Evolutionary conservation across 2,113 vertebrate species (phyloP).

Genomic region (Speoplatyrhinus poulsoni): DNA sequence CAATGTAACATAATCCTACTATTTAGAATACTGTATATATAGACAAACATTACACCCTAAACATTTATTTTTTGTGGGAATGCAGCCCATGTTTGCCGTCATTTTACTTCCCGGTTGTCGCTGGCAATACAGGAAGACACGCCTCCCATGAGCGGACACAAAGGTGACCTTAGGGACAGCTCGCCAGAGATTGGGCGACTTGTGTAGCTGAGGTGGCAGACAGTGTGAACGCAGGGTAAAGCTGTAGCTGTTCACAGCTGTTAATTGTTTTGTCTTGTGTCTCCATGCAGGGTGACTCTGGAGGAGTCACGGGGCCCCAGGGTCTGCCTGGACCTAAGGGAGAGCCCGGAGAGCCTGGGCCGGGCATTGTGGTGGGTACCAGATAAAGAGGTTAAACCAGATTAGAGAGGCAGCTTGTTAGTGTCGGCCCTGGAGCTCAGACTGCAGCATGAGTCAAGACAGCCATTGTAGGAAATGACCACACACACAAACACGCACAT

Average conservation of each 20-base stretch:
- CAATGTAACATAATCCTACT: too few species aligned
- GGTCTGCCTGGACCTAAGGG: conserved; percentile 91
- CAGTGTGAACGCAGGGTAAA: background rate
- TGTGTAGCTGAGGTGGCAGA: background rate
- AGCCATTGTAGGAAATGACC: background rate
- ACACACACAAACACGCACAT: conserved; percentile 13
- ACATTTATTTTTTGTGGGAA: too few species aligned
- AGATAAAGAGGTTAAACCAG: conserved; percentile 7
- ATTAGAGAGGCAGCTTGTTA: background rate
- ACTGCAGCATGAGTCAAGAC: background rate
- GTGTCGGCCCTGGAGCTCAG: too few species aligned
- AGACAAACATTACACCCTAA: too few species aligned
- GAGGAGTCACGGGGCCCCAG: conserved; percentile 79
- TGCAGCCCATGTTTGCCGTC: too few species aligned
- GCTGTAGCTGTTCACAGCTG: background rate
- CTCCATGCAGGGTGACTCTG: conserved; percentile 84
- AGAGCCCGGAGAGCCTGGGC: conserved; percentile 84
- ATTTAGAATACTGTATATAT: too few species aligned
- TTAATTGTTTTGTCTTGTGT: conserved; percentile 15
- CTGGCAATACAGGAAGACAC: too few species aligned
- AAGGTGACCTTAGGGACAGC: too few species aligned
- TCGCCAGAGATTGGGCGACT: too few species aligned
- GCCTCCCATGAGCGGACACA: too few species aligned
- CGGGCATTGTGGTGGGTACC: conserved; percentile 64
- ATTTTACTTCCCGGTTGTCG: too few species aligned